Percentiles rank a stretch among this genome's conserved stretches.
phyloP scores from a whole-genome alignment of 2,888 invertebrate species.

The Drosophila histrio region DNA sequence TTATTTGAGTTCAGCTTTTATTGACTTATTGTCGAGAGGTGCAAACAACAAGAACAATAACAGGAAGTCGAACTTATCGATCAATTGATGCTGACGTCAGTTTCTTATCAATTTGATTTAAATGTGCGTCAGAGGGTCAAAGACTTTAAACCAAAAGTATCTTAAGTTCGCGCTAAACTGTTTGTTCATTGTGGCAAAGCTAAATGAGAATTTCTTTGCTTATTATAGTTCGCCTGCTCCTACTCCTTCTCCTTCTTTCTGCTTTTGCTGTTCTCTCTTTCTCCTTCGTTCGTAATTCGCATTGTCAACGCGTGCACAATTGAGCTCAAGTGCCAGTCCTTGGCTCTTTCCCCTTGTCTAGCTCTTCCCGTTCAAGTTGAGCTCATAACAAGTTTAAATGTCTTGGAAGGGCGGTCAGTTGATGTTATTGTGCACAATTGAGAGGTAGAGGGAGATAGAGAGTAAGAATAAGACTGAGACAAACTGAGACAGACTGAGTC shows the following conservation, averaged over 20 bases:
- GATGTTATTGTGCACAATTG: conserved; percentile 10
- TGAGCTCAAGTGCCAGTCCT: conserved; percentile 69
- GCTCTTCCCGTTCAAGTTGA: neutral
- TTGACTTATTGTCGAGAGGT: conserved; percentile 27
- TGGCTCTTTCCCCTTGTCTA: neutral
- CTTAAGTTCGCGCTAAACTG: conserved; percentile 38
- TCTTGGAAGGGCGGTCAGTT: conserved; percentile 33
- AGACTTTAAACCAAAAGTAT: conserved; percentile 23
- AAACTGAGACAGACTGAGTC: neutral
- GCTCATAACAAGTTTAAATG: conserved; percentile 70
- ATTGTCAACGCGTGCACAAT: conserved; percentile 74
- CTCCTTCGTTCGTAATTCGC: conserved; percentile 42
- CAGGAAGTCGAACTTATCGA: conserved; percentile 20
- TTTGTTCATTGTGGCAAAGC: conserved; percentile 33
- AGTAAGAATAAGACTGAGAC: neutral
- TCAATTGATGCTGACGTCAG: conserved; percentile 25
- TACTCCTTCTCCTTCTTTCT: conserved; percentile 2
- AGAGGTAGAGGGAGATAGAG: neutral
- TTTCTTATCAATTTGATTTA: conserved; percentile 13
- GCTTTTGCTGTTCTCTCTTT: conserved; percentile 7
- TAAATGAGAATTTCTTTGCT: conserved; percentile 30
- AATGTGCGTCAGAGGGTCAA: conserved; percentile 2
- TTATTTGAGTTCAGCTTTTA: conserved; percentile 37
- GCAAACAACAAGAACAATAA: conserved; percentile 22
- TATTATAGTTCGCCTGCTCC: neutral